Conservation (phyloP, 2,888 invertebrate species). For the Tolmerus cingulatus region DNA sequence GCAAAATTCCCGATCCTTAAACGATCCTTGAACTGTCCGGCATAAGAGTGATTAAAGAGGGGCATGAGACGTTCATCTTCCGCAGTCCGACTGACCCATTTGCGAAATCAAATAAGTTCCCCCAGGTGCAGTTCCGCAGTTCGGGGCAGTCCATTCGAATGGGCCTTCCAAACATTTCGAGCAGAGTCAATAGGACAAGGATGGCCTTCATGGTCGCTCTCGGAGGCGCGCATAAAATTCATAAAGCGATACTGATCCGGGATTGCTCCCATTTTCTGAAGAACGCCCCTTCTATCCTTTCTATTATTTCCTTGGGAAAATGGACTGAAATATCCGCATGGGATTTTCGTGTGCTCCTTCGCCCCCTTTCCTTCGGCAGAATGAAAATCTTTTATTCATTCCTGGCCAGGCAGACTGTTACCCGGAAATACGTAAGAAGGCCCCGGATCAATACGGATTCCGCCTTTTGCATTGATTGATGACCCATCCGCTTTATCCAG, state of each 20-base stretch:
- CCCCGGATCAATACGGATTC: conserved; percentile 9
- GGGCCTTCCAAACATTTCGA: not conserved
- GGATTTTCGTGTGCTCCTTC: not conserved
- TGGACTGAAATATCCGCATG: conserved; percentile 27
- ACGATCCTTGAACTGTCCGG: not conserved
- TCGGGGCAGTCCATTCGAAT: not conserved
- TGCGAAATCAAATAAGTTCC: not conserved
- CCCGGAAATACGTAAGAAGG: not conserved
- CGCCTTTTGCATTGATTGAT: conserved; percentile 35
- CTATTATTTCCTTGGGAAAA: conserved; percentile 13
- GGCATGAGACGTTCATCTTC: not conserved
- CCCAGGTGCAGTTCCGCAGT: not conserved
- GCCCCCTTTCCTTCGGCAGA: not conserved
- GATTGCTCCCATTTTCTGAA: not conserved
- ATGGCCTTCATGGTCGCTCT: not conserved
- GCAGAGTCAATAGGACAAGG: not conserved
- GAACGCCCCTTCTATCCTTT: not conserved
- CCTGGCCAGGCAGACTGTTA: not conserved
- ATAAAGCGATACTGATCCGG: conserved; percentile 21
- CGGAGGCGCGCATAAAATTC: not conserved
- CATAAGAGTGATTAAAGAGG: not conserved
- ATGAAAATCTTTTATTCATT: conserved; percentile 30
- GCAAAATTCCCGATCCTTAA: no score
- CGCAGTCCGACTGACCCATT: not conserved
- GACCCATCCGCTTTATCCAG: conserved; percentile 19